Conservation (phyloP, 2,888 invertebrate genomes). For the Mimachlamys varia region DNA sequence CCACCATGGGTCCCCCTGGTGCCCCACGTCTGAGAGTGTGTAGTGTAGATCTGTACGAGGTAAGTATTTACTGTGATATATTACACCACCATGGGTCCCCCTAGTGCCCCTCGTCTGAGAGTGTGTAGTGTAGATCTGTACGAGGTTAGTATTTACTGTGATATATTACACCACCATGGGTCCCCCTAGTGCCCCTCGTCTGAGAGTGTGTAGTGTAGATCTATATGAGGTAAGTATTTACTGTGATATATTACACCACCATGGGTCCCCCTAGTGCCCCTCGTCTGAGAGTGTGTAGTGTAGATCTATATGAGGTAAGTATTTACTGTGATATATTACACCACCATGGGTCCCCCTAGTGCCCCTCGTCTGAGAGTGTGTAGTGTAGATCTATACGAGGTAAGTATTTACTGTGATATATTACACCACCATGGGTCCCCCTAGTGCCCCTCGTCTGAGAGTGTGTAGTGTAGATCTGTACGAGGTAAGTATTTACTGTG, state of each 20-base stretch:
- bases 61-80: slow-evolving; percentile 48
- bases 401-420: background rate
- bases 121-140: slow-evolving; percentile 74
- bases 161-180: background rate
- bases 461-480: slow-evolving; percentile 53
- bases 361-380: background rate
- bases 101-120: slow-evolving; percentile 57
- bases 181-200: background rate
- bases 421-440: slow-evolving; percentile 73
- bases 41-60: slow-evolving; percentile 76
- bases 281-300: slow-evolving; percentile 71
- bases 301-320: slow-evolving; percentile 75
- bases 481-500: slow-evolving; percentile 43
- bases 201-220: background rate
- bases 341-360: background rate
- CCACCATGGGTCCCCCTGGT: slow-evolving; percentile 78
- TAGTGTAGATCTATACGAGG: slow-evolving; percentile 46
- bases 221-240: slow-evolving; percentile 44
- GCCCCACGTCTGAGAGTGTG: slow-evolving; percentile 73
- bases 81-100: background rate
- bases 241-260: slow-evolving; percentile 52
- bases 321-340: background rate
- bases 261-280: slow-evolving; percentile 77
- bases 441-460: slow-evolving; percentile 73
- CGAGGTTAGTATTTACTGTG: slow-evolving; percentile 64